phyloP scores from a whole-genome alignment of 1,140 invertebrate genomes.

The Bombus waltoni region DNA sequence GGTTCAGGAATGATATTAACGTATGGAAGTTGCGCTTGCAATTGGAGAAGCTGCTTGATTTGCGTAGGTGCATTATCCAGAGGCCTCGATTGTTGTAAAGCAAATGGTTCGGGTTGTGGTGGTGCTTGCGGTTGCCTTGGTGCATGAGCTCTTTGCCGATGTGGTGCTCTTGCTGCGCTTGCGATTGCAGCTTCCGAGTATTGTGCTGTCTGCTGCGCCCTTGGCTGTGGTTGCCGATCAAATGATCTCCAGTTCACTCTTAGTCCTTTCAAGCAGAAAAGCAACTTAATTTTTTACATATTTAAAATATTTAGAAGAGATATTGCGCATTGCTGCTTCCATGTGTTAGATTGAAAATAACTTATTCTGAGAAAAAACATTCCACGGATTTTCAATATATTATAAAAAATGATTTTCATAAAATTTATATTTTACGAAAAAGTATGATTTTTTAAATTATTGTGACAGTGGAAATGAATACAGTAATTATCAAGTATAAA shows the following conservation, averaged over 20 bases:
- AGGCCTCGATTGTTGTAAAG: conserved; percentile 61
- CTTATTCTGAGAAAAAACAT: no score
- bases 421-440: not conserved
- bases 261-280: conserved; percentile 65
- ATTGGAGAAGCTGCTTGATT: conserved; percentile 78
- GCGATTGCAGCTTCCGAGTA: conserved; percentile 49
- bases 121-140: conserved; percentile 56
- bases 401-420: no score
- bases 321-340: not conserved
- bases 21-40: conserved; percentile 78
- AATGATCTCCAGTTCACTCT: conserved; percentile 80
- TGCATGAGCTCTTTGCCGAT: conserved; percentile 61
- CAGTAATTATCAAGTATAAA: not conserved
- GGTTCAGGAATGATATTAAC: conserved; percentile 78
- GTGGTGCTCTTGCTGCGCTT: conserved; percentile 76
- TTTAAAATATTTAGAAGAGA: not conserved
- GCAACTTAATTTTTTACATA: not conserved
- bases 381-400: no score
- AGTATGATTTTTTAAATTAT: not conserved
- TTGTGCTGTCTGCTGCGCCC: conserved; percentile 45
- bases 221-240: conserved; percentile 58
- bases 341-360: no score
- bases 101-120: conserved; percentile 62
- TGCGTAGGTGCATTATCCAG: conserved; percentile 75
- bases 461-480: not conserved